These are phyloP conservation scores for Neogobius melanostomus DNA, from an alignment of 2,113 vertebrate species.

Conservation along the genomic window DNA sequence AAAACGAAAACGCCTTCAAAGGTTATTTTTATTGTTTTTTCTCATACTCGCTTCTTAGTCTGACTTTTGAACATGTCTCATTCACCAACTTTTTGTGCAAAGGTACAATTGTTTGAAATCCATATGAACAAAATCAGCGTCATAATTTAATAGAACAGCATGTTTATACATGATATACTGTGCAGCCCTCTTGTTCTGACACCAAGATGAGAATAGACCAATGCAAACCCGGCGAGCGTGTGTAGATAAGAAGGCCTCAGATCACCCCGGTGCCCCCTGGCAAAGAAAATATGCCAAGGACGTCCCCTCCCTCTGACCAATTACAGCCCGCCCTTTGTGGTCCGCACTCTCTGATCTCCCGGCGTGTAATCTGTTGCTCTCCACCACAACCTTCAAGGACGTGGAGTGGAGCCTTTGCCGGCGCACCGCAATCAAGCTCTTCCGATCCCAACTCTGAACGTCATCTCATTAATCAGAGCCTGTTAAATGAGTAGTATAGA, in stretches of 20 bases:
- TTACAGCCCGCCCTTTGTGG: constrained; percentile 18
- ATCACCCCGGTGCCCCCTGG: neutral
- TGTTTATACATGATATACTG: neutral
- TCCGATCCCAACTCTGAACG: constrained; percentile 7
- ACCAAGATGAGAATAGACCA: neutral
- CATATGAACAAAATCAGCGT: no score
- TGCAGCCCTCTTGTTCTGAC: neutral
- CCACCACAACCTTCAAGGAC: constrained; percentile 8
- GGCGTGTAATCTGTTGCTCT: constrained; percentile 20
- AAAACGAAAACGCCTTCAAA: no score
- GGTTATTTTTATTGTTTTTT: no score
- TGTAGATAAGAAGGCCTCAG: constrained; percentile 1
- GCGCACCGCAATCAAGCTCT: constrained; percentile 4
- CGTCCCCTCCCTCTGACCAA: neutral
- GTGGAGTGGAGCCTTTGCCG: constrained; percentile 13
- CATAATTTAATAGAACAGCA: neutral
- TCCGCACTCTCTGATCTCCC: constrained; percentile 9
- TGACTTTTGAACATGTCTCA: no score
- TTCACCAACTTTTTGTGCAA: no score
- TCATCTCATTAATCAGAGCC: constrained; percentile 24
- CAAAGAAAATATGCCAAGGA: neutral
- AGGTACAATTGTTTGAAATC: no score
- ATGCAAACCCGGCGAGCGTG: neutral
- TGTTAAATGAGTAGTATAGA: neutral
- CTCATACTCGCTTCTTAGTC: no score